Percentiles rank a stretch among this genome's conserved stretches.
Evolutionary conservation across 2,113 vertebrate species (phyloP).

Genomic region (Otocyon megalotis): DNA sequence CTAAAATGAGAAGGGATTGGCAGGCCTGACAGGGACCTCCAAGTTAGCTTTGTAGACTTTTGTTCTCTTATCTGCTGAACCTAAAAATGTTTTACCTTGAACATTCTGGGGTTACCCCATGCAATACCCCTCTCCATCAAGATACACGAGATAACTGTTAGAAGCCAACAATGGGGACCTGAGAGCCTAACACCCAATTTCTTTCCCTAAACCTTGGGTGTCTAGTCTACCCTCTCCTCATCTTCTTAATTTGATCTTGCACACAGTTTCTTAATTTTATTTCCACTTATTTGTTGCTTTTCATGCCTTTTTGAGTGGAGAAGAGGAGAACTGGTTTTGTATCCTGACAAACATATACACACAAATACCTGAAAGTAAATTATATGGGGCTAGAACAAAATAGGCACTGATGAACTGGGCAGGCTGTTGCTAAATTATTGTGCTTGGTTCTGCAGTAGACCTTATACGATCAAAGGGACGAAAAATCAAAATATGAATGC

Average conservation of each 20-base stretch:
- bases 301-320: background rate
- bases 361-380: background rate
- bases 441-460: background rate
- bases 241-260: background rate
- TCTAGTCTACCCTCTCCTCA: too few relatives aligned
- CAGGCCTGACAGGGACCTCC: background rate
- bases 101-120: background rate
- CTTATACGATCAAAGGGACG: background rate
- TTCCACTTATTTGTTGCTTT: background rate
- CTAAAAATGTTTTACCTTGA: background rate
- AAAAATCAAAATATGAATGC: background rate
- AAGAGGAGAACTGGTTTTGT: background rate
- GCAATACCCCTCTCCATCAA: background rate
- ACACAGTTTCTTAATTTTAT: background rate
- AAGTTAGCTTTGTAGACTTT: background rate
- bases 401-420: background rate
- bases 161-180: background rate
- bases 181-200: background rate
- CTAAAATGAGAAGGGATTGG: background rate
- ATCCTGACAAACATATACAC: background rate
- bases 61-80: background rate
- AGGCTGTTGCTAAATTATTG: background rate
- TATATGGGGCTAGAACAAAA: background rate
- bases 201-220: background rate
- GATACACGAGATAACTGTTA: background rate